A percentile compares a stretch with the other conserved stretches of the same genome.
Conservation (phyloP, 2,888 invertebrate species). For the Pterostichus madidus region DNA sequence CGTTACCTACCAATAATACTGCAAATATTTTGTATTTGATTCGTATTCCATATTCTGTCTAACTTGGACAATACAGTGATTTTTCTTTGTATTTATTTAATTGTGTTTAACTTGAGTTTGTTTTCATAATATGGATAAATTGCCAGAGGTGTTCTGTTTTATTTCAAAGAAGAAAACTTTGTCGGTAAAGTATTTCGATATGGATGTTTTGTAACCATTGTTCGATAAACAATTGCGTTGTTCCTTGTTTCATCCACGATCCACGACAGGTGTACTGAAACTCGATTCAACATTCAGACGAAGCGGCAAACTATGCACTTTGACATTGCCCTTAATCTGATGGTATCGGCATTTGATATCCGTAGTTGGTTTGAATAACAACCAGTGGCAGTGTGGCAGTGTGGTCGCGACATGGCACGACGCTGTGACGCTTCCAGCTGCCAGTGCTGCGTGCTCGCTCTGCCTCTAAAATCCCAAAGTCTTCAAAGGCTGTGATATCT, state of each 20-base stretch:
- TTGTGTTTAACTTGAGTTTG: slow-evolving; percentile 28
- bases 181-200: slow-evolving; percentile 6
- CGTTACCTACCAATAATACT: too few relatives aligned
- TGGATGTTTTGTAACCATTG: slow-evolving; percentile 9
- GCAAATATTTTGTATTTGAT: not conserved
- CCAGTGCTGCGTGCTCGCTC: not conserved
- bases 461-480: slow-evolving; percentile 57
- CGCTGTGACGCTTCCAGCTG: not conserved
- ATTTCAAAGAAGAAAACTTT: slow-evolving; percentile 26
- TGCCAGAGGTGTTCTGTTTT: slow-evolving; percentile 28
- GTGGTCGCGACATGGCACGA: not conserved
- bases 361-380: not conserved
- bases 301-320: not conserved
- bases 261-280: slow-evolving; percentile 13
- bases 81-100: slow-evolving; percentile 32
- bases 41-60: slow-evolving; percentile 1
- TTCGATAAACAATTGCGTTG: slow-evolving; percentile 32
- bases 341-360: too few relatives aligned
- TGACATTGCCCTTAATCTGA: not conserved
- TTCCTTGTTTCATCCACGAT: slow-evolving; percentile 4
- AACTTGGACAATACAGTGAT: not conserved
- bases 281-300: not conserved
- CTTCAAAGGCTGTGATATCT: slow-evolving; percentile 56
- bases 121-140: slow-evolving; percentile 37
- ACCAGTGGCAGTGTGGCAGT: not conserved